A percentile compares a stretch with the other conserved stretches of the same genome.
Evolutionary conservation across 2,113 vertebrate genomes (phyloP).

Genomic region (Oryzias melastigma): DNA sequence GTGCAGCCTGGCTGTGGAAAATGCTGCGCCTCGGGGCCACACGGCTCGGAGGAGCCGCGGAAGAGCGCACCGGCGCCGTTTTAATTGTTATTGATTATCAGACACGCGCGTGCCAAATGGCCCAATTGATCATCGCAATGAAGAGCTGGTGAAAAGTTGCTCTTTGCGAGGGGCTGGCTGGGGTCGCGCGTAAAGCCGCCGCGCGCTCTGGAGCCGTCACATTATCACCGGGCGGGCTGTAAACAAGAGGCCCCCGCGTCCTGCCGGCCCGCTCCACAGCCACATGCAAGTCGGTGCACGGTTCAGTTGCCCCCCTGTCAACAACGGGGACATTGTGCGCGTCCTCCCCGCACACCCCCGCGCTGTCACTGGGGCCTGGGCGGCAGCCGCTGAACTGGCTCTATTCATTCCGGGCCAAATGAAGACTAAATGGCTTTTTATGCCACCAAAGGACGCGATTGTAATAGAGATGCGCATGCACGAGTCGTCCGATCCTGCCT

Average conservation of each 20-base stretch:
- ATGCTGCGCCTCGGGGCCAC: constrained; percentile 28
- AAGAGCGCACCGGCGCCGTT: constrained; percentile 26
- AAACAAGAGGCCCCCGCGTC: constrained; percentile 85
- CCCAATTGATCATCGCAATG: constrained; percentile 41
- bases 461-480: constrained; percentile 60
- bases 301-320: constrained; percentile 84
- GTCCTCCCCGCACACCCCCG: constrained; percentile 62
- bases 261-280: constrained; percentile 80
- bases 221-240: constrained; percentile 87
- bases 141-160: constrained; percentile 17
- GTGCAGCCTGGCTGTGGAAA: constrained; percentile 25
- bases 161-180: not conserved
- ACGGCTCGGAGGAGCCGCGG: constrained; percentile 2
- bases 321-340: constrained; percentile 90
- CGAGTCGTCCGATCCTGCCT: constrained; percentile 4
- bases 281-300: constrained; percentile 84
- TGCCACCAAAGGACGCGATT: constrained; percentile 64
- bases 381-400: constrained; percentile 82
- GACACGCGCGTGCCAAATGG: constrained; percentile 57
- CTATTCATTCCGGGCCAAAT: constrained; percentile 74
- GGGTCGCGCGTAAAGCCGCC: constrained; percentile 23
- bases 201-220: constrained; percentile 85
- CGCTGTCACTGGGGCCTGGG: constrained; percentile 81
- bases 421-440: constrained; percentile 72
- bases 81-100: constrained; percentile 61